Evolutionary conservation across 2,888 invertebrate species (phyloP), one percentile per base, ranked within the genome.

Genomic region (Galeruca laticollis): DNA sequence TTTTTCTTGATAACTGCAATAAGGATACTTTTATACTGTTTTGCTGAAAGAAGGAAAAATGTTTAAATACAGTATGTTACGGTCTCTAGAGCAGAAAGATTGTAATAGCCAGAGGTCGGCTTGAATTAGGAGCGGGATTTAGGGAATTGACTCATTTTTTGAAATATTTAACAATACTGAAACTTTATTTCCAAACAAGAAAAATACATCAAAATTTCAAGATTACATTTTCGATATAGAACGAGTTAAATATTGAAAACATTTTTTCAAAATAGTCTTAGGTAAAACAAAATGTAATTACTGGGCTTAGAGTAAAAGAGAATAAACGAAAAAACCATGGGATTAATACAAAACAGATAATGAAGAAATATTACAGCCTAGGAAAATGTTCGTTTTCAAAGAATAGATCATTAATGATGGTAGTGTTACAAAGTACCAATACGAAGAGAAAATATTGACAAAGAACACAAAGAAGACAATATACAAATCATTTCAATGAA

Each of bases 51-150:
- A 64, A 66, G 35, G 69, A 66, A 51, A 62, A 31, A 37, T 57
- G 61, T 70, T 73, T 74, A 73, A 72, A 76, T 68, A 69, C 71
- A 65, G 56, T 54, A 64, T 71, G 84, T 84, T 83, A 84, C 75
- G 86, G 87, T 57, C 85, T 85, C 78, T 76, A 73, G 75, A 77
- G 77, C 70, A 79, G 77, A 71, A 79, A 78, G 75, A 74, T 77
- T 76, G 63, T 76, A 81, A 74, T 82, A 76, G 74, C 82, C 81
- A 69, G 78, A 65, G 78, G 83, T 77, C 76, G 77, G 71, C 73
- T 72, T 67, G 82, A 81, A 84, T 84, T 84, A 83, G 81, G 74
- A 78, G 70, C 73, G 84, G 84, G 84, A 84, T 76, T 82, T 80
- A 71, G 84, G 84, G 82, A 83, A 75, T 81, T 78, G 76, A 76